Percentiles rank a stretch among this genome's conserved stretches.
phyloP scores from a whole-genome alignment of 2,888 invertebrate species.

The Troglohyphantes excavatus region DNA sequence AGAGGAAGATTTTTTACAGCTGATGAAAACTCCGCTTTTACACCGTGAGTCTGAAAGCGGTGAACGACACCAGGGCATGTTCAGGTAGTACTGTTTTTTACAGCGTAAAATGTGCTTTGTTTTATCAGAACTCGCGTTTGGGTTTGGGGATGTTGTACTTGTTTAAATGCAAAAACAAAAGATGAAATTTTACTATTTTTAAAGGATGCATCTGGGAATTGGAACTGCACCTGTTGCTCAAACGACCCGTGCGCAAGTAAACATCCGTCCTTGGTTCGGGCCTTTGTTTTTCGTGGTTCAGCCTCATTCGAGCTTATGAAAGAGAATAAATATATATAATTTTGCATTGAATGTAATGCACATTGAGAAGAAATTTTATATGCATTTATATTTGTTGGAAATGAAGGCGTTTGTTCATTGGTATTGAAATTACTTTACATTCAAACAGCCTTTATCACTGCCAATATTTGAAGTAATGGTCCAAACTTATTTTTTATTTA shows the following conservation, averaged over 20 bases:
- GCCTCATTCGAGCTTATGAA: slow-evolving; percentile 46
- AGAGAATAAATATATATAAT: background rate
- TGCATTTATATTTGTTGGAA: slow-evolving; percentile 24
- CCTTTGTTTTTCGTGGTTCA: background rate
- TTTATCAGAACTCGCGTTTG: background rate
- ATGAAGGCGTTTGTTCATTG: background rate
- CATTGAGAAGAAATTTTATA: slow-evolving; percentile 34
- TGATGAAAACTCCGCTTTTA: background rate
- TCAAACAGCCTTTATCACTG: slow-evolving; percentile 11
- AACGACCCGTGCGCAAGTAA: background rate
- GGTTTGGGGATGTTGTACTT: background rate
- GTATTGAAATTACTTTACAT: background rate
- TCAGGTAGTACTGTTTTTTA: slow-evolving; percentile 60
- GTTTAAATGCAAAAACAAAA: background rate
- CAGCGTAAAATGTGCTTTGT: background rate
- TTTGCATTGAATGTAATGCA: background rate
- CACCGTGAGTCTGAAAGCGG: background rate
- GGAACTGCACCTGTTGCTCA: background rate
- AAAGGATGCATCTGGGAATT: slow-evolving; percentile 17
- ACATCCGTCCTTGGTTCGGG: slow-evolving; percentile 54
- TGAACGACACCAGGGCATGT: background rate
- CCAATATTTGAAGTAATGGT: background rate
- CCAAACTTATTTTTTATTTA: background rate
- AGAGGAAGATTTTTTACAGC: slow-evolving; percentile 6
- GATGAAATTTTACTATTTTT: background rate